Evolutionary conservation across 2,113 vertebrate genomes (phyloP), one percentile per base, ranked within the genome.

Genomic region (Muntiacus reevesi): DNA sequence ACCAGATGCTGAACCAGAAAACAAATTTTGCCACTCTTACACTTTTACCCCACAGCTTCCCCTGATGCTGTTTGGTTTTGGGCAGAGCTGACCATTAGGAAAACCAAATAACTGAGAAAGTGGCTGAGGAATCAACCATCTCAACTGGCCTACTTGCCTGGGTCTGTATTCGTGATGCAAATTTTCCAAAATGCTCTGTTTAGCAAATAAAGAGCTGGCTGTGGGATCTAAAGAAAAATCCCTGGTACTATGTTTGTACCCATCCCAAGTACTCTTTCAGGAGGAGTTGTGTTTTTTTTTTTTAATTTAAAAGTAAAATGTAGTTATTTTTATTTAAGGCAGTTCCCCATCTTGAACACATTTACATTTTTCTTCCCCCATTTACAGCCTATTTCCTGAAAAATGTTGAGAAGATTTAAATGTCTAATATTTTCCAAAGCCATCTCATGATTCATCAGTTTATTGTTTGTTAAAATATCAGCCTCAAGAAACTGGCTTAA

Each of bases 301-400:
- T 87, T 79, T 0, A 84, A 93, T 88, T 98, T 98, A 95, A 98
- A 97, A 98, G 92, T 94, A 96, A 97, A 96, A 96, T 97, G n/a
- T 76, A 92, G 96, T 90, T 97, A 96, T 97, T 98, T 98, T 97
- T 97, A 89, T 78, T 96, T 83, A 91, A 96, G 96, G 95, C 64
- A 81, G 87, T 92, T 98, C 90, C 90, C 95, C 94, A 97, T 98
- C 97, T 97, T 98, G 96, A 97, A 92, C 54, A 47, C 94, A 98
- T 97, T 98, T 97, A 88, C 89, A 97, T 97, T 95, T 97, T 94
- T 93, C 90, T 97, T 97, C 23, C 79, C 78, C 87, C 87, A 95
- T 96, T 97, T 95, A 96, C 95, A 96, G 92, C 40, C 59, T 60
- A 89, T 97, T 98, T 97, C 96, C 97, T 97, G 90, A 96, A 97